Conservation (phyloP, 2,113 vertebrate species). For the Corvus cornix region DNA sequence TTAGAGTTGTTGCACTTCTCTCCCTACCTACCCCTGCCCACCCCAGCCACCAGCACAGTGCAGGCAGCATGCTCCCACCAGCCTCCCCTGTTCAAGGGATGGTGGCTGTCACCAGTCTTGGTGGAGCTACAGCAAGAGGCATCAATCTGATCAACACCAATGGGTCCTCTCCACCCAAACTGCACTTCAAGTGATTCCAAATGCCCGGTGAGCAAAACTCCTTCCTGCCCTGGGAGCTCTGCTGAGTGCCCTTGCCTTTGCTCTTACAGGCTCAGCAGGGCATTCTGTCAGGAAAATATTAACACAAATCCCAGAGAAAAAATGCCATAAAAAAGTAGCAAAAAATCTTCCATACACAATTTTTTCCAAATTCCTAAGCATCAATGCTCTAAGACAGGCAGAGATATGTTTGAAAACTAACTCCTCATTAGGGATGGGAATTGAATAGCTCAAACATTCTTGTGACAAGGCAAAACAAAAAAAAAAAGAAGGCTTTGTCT, state of each 20-base stretch:
- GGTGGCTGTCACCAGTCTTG: neutral
- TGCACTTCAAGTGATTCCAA: neutral
- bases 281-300: neutral
- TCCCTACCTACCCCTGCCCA: neutral
- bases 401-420: neutral
- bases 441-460: neutral
- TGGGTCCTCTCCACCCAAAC: neutral
- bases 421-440: neutral
- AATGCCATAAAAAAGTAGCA: neutral
- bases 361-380: neutral
- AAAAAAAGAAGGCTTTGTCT: neutral
- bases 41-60: neutral
- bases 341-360: neutral
- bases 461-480: neutral
- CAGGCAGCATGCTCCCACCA: rapidly evolving
- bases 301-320: neutral
- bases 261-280: neutral
- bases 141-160: neutral
- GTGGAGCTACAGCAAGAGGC: neutral
- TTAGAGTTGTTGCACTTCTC: neutral
- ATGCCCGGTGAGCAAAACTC: neutral
- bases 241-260: neutral
- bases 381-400: neutral
- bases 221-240: neutral
- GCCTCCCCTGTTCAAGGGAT: rapidly evolving